Percentiles rank a stretch among this genome's conserved stretches.
phyloP scores from a whole-genome alignment of 23 tunicate species.

The Clavelina lepadiformis region DNA sequence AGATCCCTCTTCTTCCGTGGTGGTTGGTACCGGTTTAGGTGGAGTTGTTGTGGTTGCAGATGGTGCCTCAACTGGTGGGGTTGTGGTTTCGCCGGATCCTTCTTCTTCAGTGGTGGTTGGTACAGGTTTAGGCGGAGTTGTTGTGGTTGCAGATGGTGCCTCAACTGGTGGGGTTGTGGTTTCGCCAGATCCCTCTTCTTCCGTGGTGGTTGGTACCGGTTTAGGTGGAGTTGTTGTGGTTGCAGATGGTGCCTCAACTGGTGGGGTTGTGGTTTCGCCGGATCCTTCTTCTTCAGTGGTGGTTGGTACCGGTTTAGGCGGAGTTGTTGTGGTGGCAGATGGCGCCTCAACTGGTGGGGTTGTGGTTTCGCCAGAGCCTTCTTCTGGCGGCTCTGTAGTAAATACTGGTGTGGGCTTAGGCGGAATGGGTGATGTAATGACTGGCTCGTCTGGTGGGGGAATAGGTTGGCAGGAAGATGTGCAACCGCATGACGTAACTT shows the following conservation, averaged over 20 bases:
- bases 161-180: constrained; percentile 45
- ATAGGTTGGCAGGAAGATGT: constrained; percentile 42
- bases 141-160: constrained; percentile 36
- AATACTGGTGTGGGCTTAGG: constrained; percentile 42
- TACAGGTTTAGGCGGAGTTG: constrained; percentile 29
- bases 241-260: constrained; percentile 26
- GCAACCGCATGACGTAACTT: constrained; percentile 65
- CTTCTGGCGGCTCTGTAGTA: constrained; percentile 46
- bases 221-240: constrained; percentile 21
- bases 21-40: constrained; percentile 25
- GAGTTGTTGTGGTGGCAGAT: constrained; percentile 29
- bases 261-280: constrained; percentile 34
- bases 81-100: constrained; percentile 44
- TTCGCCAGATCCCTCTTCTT: constrained; percentile 35
- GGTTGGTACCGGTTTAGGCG: constrained; percentile 27
- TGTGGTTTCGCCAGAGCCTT: constrained; percentile 56
- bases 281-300: constrained; percentile 51
- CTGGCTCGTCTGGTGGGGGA: constrained; percentile 23
- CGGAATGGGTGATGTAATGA: constrained; percentile 29
- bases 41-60: constrained; percentile 54
- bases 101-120: constrained; percentile 50
- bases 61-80: constrained; percentile 32
- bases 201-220: constrained; percentile 32
- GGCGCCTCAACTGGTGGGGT: constrained; percentile 43
- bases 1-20: constrained; percentile 48